phyloP scores from a whole-genome alignment of 2,888 invertebrate genomes.

The Lycia hirtaria region DNA sequence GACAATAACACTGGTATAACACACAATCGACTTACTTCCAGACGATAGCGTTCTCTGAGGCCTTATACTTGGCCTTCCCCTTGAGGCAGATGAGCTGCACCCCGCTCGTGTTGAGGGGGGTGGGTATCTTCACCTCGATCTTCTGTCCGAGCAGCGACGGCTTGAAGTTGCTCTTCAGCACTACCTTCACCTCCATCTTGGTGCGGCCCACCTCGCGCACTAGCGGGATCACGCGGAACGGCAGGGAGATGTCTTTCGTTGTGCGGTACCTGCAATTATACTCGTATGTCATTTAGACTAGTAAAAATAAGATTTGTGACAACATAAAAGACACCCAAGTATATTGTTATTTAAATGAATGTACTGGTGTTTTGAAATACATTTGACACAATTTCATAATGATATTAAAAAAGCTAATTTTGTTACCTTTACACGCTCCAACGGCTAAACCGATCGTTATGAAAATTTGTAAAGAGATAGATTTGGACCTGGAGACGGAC shows the following conservation, averaged over 20 bases:
- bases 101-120: constrained; percentile 99
- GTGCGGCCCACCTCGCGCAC: constrained; percentile 99
- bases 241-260: constrained; percentile 99
- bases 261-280: constrained; percentile 93
- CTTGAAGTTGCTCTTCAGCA: constrained; percentile 99
- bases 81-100: constrained; percentile 99
- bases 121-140: constrained; percentile 99
- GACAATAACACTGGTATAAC: not conserved
- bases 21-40: constrained; percentile 92
- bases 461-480: too few relatives aligned
- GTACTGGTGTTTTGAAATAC: too few relatives aligned
- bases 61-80: constrained; percentile 99
- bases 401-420: too few relatives aligned
- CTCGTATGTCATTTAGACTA: not conserved
- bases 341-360: too few relatives aligned
- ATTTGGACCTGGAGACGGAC: too few relatives aligned
- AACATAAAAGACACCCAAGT: too few relatives aligned
- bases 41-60: constrained; percentile 99
- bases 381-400: too few relatives aligned
- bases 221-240: constrained; percentile 99
- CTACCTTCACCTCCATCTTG: constrained; percentile 99
- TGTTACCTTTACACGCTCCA: too few relatives aligned
- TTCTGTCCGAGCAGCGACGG: constrained; percentile 99
- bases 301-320: too few relatives aligned
- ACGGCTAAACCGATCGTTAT: too few relatives aligned